Percentiles rank a stretch among this genome's conserved stretches.
Conservation (phyloP, 2,888 invertebrate species). For the Dugesia japonica region DNA sequence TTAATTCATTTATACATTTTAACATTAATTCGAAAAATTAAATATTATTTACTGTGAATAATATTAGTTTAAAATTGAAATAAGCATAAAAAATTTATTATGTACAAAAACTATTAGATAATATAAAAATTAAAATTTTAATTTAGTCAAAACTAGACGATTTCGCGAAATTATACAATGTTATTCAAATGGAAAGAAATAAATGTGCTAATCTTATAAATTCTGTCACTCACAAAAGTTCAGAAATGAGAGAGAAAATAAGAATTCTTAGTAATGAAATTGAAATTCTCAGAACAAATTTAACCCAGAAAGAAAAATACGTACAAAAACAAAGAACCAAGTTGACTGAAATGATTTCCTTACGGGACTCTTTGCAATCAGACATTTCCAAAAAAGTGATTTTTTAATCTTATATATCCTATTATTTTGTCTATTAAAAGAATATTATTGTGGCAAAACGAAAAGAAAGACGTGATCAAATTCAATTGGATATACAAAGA, state of each 20-base stretch:
- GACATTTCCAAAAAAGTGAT: not conserved
- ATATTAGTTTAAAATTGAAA: no score
- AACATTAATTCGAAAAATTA: no score
- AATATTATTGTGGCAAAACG: conserved; percentile 37
- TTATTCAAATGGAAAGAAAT: conserved; percentile 48
- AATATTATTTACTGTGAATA: no score
- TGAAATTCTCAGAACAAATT: conserved; percentile 46
- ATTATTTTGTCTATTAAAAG: no score
- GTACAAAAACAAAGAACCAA: conserved; percentile 42
- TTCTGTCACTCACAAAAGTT: conserved; percentile 46
- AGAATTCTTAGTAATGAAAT: conserved; percentile 48
- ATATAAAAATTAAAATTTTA: not conserved
- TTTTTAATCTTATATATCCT: not conserved
- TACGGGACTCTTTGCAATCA: conserved; percentile 10
- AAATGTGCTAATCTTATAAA: conserved; percentile 48
- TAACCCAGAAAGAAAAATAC: conserved; percentile 37
- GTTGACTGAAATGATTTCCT: not conserved
- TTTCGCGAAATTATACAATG: conserved; percentile 47
- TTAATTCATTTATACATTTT: no score
- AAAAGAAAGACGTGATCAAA: conserved; percentile 44
- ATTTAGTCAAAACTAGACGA: conserved; percentile 42
- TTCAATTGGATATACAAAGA: conserved; percentile 46
- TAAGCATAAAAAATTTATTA: no score
- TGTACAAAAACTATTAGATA: no score
- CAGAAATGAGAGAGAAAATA: conserved; percentile 48